Percentiles rank a stretch among this genome's conserved stretches.
Conservation (phyloP, 53 echinoderm and acorn worm genomes). For the Luidia sarsii region DNA sequence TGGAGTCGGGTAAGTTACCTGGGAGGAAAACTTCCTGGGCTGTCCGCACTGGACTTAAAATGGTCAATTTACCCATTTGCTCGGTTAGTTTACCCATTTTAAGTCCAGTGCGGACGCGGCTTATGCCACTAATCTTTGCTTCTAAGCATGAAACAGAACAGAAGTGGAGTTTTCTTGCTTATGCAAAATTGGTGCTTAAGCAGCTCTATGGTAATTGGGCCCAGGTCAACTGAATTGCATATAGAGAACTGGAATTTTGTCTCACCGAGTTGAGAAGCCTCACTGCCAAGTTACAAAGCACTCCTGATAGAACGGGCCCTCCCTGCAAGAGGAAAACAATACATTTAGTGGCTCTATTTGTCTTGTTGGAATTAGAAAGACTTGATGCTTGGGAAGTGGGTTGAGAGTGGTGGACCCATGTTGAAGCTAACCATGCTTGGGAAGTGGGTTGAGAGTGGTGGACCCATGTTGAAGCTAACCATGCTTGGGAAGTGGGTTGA, state of each 20-base stretch:
- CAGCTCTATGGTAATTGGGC: not conserved
- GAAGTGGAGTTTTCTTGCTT: too few species aligned
- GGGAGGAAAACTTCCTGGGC: too few species aligned
- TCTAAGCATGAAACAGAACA: not conserved
- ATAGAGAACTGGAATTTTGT: not conserved
- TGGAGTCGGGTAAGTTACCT: not conserved
- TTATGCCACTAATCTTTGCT: not conserved
- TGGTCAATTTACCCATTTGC: too few species aligned
- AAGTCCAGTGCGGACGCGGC: too few species aligned
- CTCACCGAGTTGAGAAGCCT: conserved; percentile 19
- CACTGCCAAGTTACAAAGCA: not conserved
- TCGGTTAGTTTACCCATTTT: too few species aligned
- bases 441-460: too few species aligned
- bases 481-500: too few species aligned
- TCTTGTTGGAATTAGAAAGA: not conserved
- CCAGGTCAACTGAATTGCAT: not conserved
- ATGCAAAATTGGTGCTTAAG: not conserved
- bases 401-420: not conserved
- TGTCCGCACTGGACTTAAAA: too few species aligned
- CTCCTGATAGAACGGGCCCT: conserved; percentile 5
- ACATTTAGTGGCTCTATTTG: not conserved
- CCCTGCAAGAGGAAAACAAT: conserved; percentile 5
- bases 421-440: not conserved
- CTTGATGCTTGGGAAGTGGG: not conserved
- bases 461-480: too few species aligned